These are phyloP conservation scores for Tetrao urogallus DNA, from an alignment of 2,113 vertebrate species.

Conservation along the genomic window DNA sequence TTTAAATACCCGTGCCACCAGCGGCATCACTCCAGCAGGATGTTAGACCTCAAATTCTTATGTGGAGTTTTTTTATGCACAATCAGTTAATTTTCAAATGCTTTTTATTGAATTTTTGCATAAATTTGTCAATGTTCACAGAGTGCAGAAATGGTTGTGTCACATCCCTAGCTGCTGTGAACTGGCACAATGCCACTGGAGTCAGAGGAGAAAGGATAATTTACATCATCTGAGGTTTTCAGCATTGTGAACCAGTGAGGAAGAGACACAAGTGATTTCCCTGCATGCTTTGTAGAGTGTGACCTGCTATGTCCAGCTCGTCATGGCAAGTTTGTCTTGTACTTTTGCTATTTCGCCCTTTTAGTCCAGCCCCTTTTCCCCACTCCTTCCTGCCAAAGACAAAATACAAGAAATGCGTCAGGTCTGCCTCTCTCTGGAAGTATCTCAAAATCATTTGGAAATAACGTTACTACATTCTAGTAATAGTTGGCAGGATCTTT, in stretches of 20 bases:
- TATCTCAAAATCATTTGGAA: constrained; percentile 33
- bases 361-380: background rate
- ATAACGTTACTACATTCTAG: constrained; percentile 8
- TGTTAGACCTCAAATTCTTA: background rate
- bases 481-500: background rate
- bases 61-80: background rate
- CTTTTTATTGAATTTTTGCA: background rate
- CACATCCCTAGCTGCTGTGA: constrained; percentile 12
- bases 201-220: background rate
- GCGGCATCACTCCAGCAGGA: background rate
- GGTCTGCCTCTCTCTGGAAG: background rate
- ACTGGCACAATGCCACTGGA: background rate
- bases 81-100: background rate
- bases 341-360: background rate
- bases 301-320: background rate
- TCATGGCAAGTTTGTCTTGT: background rate
- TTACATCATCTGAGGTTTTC: background rate
- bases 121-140: background rate
- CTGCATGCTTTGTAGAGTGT: background rate
- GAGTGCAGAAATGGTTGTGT: background rate
- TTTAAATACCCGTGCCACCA: background rate
- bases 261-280: background rate
- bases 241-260: background rate
- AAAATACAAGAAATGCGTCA: background rate
- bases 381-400: background rate